These are phyloP conservation scores for Terebella lapidaria DNA, from an alignment of 2,888 invertebrate species.

Conservation along the genomic window DNA sequence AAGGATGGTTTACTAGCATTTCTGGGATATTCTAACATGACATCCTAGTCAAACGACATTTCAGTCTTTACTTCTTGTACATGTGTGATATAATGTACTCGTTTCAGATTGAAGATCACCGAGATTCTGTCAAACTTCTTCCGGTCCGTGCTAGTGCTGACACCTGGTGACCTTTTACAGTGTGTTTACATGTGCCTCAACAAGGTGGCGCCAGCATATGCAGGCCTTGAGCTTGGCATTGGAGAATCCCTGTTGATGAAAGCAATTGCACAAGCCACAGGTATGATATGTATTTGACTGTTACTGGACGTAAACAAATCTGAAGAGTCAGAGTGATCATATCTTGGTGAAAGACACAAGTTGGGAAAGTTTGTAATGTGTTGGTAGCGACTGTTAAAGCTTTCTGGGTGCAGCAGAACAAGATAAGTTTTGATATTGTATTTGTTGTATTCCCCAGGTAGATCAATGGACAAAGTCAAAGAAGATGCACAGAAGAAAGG, in stretches of 20 bases:
- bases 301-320: too few species aligned
- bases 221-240: conserved; percentile 82
- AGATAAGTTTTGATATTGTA: too few species aligned
- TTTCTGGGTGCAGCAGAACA: too few species aligned
- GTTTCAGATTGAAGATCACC: conserved; percentile 81
- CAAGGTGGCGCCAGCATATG: conserved; percentile 90
- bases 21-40: too few species aligned
- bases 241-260: conserved; percentile 93
- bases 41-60: too few species aligned
- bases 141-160: conserved; percentile 80
- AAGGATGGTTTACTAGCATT: too few species aligned
- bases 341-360: too few species aligned
- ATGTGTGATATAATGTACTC: background rate
- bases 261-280: conserved; percentile 68
- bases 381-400: too few species aligned
- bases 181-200: conserved; percentile 94
- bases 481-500: conserved; percentile 68
- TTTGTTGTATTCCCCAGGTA: too few species aligned
- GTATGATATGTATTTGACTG: too few species aligned
- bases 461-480: conserved; percentile 77
- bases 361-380: too few species aligned
- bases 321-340: too few species aligned
- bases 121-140: conserved; percentile 89
- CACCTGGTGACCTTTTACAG: conserved; percentile 82
- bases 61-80: background rate